Base-by-base conservation (phyloP, 2,113 vertebrate genomes). In the Dissostichus mawsoni region DNA sequence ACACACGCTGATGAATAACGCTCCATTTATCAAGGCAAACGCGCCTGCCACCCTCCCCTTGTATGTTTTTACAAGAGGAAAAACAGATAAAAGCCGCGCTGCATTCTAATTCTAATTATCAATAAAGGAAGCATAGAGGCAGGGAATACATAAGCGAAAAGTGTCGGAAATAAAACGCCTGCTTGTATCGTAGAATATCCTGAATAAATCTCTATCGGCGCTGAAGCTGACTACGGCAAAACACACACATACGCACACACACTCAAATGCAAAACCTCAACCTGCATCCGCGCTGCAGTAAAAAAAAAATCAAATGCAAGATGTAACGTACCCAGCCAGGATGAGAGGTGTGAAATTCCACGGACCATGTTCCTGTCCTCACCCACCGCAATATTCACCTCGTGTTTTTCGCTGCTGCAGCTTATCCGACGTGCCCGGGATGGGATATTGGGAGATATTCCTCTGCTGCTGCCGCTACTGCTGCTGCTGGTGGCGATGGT, bases 1-100 rank as follows among this genome's bases (percentile, higher is more conserved):
- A 87, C 92, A 87, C 92, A 83, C 87, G 84, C 93, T 70, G 87
- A 87, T 85, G 90, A 92, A 94, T 88, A 92, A 92, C 90, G 90
- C 89, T 92, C 90, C 91, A 91, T 93, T 94, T 90, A 91, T 93
- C 93, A 91, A 81, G 83, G 80, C 84, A 86, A 86, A 86, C 76
- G 88, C 87, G 81, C 84, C 87, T 83, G 84, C 83, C 91, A 79
- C 77, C 85, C 72, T 68, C 82, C 85, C 76, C 83, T 45, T 63
- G 3, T 58, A 14, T 69, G 33, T 82, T 69, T 83, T 53, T 18
- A 74, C 55, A 76, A 41, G 29, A 74, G 47, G 69, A 33, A 81
- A 81, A 81, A 69, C 63, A 58, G 20, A 72, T 57, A 78, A 68
- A 80, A 72, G 53, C 73, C 36, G 69, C 8, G 8, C 23, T 61